Base-by-base conservation (phyloP, 2,888 invertebrate genomes). In the Rhaphigaster nebulosa region DNA sequence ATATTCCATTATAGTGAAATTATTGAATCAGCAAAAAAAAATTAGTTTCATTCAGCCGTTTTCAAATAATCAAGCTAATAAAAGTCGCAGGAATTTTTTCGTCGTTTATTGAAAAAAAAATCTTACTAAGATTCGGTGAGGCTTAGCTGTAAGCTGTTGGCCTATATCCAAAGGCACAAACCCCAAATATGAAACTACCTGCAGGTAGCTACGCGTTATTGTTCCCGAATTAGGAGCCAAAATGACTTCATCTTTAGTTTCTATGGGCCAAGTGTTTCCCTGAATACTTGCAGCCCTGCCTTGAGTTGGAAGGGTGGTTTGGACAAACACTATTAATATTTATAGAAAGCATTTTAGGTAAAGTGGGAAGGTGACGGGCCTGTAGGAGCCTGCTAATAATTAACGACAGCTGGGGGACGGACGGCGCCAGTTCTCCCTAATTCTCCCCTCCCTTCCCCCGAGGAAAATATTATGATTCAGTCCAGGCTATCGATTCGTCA, bases 401-500 rank as follows among this genome's bases (percentile, higher is more conserved):
- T 76, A 76, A 76, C 34, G 70, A 76, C 34, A 23, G 38, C 34
- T 8, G 34, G 38, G 34, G 34, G 10, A 6, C 38, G 38, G 70
- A 38, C 70, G 70, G 70, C 70, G 70, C 70, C 70, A 38, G 20
- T 1, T 29, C 15, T 6, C 70, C 70, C 38, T 38, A 76, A 38
- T 34, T 1, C 38, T 10, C 70, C 6, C 18, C 34, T 38, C 70
- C 70, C 34, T 38, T 38, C 70, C 70, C 8, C 1, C 34, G 70
- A 1, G 70, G 70, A 76, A 76, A 76, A 38, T 76, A 76, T 76
- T 76, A 76, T 76, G 70, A 76, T 76, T 76, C 70, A 76, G 70
- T 38, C 70, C 20, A 12, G 70, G 34, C 34, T 76, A 76, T 76
- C 38, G 70, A 76, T 76, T 76, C 20, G 6, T 29, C 38, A 76